A percentile compares a stretch with the other conserved stretches of the same genome.
phyloP scores from a whole-genome alignment of 2,113 vertebrate genomes.

The Tragelaphus imberbis region DNA sequence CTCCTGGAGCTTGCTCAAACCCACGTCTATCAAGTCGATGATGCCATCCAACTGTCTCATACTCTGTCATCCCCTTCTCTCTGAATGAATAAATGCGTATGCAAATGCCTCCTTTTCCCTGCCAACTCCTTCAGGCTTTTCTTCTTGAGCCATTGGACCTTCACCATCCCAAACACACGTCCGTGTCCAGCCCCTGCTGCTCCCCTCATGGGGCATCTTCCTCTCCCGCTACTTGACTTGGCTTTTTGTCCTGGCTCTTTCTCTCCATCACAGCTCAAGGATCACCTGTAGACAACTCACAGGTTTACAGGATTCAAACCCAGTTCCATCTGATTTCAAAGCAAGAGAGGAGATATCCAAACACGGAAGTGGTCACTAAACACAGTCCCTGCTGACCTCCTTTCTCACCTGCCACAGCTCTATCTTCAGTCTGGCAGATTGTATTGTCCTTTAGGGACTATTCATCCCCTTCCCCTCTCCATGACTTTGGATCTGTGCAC shows the following conservation, averaged over 20 bases:
- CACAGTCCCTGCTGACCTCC: not conserved
- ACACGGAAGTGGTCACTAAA: not conserved
- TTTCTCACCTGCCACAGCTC: not conserved
- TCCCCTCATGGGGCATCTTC: no score
- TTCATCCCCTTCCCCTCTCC: not conserved
- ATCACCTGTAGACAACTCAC: not conserved
- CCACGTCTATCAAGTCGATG: not conserved
- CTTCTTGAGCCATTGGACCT: not conserved
- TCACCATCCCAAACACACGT: accelerated
- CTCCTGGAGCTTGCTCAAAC: accelerated
- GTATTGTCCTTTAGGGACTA: not conserved
- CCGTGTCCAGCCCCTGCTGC: not conserved
- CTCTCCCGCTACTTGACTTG: not conserved
- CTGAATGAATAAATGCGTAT: accelerated
- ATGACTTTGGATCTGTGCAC: accelerated
- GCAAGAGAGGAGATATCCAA: not conserved
- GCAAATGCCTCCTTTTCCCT: accelerated
- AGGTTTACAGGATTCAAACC: not conserved
- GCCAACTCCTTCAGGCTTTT: not conserved
- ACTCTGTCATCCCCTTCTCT: not conserved
- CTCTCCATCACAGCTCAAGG: not conserved
- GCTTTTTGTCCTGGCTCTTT: not conserved
- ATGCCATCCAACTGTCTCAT: not conserved
- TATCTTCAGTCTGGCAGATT: not conserved
- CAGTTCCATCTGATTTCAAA: not conserved